Evolutionary conservation across 2,888 invertebrate species (phyloP).

Genomic region (Andrena minutula): DNA sequence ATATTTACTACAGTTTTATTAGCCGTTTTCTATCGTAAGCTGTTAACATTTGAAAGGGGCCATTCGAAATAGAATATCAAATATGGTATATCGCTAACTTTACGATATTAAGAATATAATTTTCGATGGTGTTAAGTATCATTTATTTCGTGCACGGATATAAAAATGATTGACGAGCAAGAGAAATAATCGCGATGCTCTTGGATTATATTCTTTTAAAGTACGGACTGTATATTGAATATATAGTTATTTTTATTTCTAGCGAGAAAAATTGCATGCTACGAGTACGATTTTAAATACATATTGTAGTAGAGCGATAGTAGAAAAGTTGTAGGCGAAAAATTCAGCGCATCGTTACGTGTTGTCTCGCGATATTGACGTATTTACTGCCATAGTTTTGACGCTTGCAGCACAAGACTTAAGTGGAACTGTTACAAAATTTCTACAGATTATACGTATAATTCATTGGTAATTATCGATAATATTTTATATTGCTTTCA

Average conservation of each 20-base stretch:
- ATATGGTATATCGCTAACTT: slow-evolving; percentile 36
- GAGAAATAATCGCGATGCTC: slow-evolving; percentile 21
- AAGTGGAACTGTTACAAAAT: slow-evolving; percentile 9
- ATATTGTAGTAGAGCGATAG: slow-evolving; percentile 34
- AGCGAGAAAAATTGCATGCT: slow-evolving; percentile 34
- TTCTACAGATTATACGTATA: slow-evolving; percentile 4
- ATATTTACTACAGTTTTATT: slow-evolving; percentile 44
- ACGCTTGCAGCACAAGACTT: slow-evolving; percentile 24
- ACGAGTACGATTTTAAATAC: slow-evolving; percentile 34
- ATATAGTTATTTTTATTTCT: slow-evolving; percentile 35
- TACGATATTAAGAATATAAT: slow-evolving; percentile 10
- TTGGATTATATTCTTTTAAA: slow-evolving; percentile 14
- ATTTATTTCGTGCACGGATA: slow-evolving; percentile 20
- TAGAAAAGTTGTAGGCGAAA: slow-evolving; percentile 23
- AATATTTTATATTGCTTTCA: slow-evolving; percentile 21
- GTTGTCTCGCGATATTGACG: slow-evolving; percentile 49
- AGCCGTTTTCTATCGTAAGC: slow-evolving; percentile 10
- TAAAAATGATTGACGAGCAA: slow-evolving; percentile 8
- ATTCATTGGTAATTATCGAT: slow-evolving; percentile 4
- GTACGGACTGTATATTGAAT: slow-evolving; percentile 1
- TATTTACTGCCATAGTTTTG: slow-evolving; percentile 64
- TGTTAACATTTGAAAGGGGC: slow-evolving; percentile 24
- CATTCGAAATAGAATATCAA: slow-evolving; percentile 31
- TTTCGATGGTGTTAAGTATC: slow-evolving; percentile 8
- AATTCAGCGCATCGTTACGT: slow-evolving; percentile 23